phyloP scores from a whole-genome alignment of 2,888 invertebrate species.

The Cacoxenus indagator region DNA sequence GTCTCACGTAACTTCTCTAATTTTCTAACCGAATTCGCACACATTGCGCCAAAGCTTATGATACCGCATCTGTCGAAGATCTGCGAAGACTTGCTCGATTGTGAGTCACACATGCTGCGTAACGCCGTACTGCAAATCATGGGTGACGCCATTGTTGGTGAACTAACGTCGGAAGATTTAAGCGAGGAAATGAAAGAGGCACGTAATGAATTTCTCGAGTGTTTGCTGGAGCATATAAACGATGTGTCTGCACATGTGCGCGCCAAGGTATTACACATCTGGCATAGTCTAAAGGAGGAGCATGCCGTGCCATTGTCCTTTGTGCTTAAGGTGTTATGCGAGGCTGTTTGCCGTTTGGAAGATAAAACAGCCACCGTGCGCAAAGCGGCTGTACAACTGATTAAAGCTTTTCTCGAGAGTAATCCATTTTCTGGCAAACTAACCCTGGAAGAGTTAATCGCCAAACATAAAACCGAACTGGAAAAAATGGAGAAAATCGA shows the following conservation, averaged over 20 bases:
- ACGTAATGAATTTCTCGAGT: slow-evolving; percentile 85
- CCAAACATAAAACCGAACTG: slow-evolving; percentile 72
- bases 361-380: slow-evolving; percentile 90
- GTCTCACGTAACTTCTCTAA: slow-evolving; percentile 67
- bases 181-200: slow-evolving; percentile 77
- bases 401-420: slow-evolving; percentile 81
- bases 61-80: slow-evolving; percentile 68
- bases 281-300: slow-evolving; percentile 83
- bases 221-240: slow-evolving; percentile 84
- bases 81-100: slow-evolving; percentile 67
- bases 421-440: slow-evolving; percentile 87
- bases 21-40: slow-evolving; percentile 67
- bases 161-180: slow-evolving; percentile 81
- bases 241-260: slow-evolving; percentile 90
- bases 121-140: slow-evolving; percentile 88
- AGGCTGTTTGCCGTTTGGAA: slow-evolving; percentile 79
- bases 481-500: slow-evolving; percentile 68
- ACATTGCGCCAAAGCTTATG: slow-evolving; percentile 66
- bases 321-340: slow-evolving; percentile 78
- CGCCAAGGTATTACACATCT: slow-evolving; percentile 86
- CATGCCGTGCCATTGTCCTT: slow-evolving; percentile 83
- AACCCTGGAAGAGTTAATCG: slow-evolving; percentile 74
- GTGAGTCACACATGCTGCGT: slow-evolving; percentile 78
- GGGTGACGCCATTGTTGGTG: slow-evolving; percentile 81
- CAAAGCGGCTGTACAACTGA: slow-evolving; percentile 78